Percentiles rank a stretch among this genome's conserved stretches.
These are phyloP conservation scores for Dermolepida albohirtum DNA, from an alignment of 2,888 invertebrate genomes.

Conservation along the genomic window DNA sequence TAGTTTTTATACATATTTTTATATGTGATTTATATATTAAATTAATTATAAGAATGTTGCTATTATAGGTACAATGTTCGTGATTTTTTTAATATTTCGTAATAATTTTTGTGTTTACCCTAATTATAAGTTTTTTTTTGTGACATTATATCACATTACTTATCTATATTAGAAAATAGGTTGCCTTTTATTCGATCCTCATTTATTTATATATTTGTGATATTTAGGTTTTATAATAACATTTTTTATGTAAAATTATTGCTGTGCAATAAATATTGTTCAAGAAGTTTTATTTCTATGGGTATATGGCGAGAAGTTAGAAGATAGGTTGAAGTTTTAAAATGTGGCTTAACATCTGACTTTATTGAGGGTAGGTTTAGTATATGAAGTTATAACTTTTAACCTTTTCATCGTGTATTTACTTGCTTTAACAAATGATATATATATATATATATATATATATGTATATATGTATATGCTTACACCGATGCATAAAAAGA, in stretches of 20 bases:
- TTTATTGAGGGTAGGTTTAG: too few relatives aligned
- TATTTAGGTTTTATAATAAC: constrained; percentile 37
- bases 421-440: too few relatives aligned
- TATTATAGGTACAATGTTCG: constrained; percentile 38
- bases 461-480: too few relatives aligned
- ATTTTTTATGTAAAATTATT: constrained; percentile 43
- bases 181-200: constrained; percentile 40
- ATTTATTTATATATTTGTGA: constrained; percentile 43
- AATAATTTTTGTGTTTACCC: constrained; percentile 33
- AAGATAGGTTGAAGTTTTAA: too few relatives aligned
- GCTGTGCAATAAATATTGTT: constrained; percentile 44
- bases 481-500: too few relatives aligned
- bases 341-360: too few relatives aligned
- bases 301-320: too few relatives aligned
- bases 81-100: constrained; percentile 35
- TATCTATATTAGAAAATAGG: constrained; percentile 25
- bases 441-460: too few relatives aligned
- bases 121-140: constrained; percentile 29
- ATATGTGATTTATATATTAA: constrained; percentile 43
- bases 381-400: too few relatives aligned
- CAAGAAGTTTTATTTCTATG: constrained; percentile 3
- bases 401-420: too few relatives aligned
- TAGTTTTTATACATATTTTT: constrained; percentile 39
- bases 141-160: constrained; percentile 27
- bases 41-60: constrained; percentile 41